These are phyloP conservation scores for Escarpia spicata DNA, from an alignment of 2,888 invertebrate species.

Conservation along the genomic window DNA sequence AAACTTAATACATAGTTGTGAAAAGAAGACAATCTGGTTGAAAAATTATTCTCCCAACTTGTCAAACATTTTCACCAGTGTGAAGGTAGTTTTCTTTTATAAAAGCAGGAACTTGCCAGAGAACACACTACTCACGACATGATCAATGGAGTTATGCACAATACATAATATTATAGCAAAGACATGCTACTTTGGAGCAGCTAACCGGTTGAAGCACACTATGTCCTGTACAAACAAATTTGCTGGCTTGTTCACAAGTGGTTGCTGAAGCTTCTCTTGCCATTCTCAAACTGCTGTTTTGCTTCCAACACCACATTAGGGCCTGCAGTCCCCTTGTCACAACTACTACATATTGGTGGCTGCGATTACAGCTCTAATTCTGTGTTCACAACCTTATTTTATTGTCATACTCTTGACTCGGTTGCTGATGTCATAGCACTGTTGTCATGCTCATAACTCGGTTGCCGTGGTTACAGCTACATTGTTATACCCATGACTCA, in stretches of 20 bases:
- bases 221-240: too few species aligned
- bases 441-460: background rate
- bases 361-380: too few species aligned
- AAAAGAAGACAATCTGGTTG: too few species aligned
- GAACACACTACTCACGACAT: background rate
- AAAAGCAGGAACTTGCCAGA: background rate
- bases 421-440: background rate
- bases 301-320: background rate
- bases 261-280: too few species aligned
- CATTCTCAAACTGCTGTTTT: background rate
- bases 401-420: background rate
- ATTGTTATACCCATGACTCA: background rate
- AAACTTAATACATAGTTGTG: too few species aligned
- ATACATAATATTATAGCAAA: background rate
- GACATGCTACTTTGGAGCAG: too few species aligned
- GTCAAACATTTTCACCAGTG: too few species aligned
- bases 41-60: too few species aligned
- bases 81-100: background rate
- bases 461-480: background rate
- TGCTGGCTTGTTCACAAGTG: too few species aligned
- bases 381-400: background rate
- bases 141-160: background rate
- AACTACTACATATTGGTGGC: too few species aligned
- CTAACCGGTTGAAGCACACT: too few species aligned
- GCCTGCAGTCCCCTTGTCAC: background rate